These are phyloP conservation scores for Desoria tigrina DNA, from an alignment of 2,888 invertebrate genomes.

Conservation along the genomic window DNA sequence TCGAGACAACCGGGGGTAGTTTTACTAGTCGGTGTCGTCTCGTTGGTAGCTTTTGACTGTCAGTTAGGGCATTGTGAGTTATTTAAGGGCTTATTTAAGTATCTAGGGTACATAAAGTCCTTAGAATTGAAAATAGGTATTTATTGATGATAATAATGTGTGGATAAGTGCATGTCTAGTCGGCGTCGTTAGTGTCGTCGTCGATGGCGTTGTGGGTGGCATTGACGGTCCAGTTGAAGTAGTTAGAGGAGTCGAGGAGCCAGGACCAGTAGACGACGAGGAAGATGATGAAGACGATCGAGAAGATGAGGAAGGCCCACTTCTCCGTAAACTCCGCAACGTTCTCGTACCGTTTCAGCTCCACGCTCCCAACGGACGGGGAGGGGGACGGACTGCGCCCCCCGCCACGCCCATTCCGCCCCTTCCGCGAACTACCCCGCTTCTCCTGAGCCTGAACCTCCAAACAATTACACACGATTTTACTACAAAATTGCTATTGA, in stretches of 20 bases:
- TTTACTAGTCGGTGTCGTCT: too few species aligned
- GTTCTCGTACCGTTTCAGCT: neutral
- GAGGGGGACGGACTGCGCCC: neutral
- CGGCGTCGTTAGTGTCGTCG: slow-evolving; percentile 8
- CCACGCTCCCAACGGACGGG: neutral
- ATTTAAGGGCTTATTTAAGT: too few species aligned
- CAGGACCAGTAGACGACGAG: slow-evolving; percentile 41
- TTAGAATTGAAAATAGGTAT: too few species aligned
- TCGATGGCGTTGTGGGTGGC: slow-evolving; percentile 28
- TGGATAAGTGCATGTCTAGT: too few species aligned
- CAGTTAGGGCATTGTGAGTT: too few species aligned
- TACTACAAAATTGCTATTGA: too few species aligned
- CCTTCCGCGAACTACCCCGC: neutral
- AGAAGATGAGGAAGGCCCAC: slow-evolving; percentile 33
- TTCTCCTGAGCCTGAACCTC: too few species aligned
- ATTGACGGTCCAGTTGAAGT: slow-evolving; percentile 38
- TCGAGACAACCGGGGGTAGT: too few species aligned
- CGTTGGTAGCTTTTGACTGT: too few species aligned
- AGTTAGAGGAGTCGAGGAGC: slow-evolving; percentile 31
- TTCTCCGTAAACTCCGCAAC: slow-evolving; percentile 38
- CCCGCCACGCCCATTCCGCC: neutral
- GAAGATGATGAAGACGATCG: slow-evolving; percentile 31
- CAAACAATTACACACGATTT: too few species aligned
- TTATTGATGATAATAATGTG: too few species aligned
- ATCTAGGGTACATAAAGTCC: too few species aligned